phyloP scores from a whole-genome alignment of 2,797 vertebrate species.

The Amphiprion clarkii region DNA sequence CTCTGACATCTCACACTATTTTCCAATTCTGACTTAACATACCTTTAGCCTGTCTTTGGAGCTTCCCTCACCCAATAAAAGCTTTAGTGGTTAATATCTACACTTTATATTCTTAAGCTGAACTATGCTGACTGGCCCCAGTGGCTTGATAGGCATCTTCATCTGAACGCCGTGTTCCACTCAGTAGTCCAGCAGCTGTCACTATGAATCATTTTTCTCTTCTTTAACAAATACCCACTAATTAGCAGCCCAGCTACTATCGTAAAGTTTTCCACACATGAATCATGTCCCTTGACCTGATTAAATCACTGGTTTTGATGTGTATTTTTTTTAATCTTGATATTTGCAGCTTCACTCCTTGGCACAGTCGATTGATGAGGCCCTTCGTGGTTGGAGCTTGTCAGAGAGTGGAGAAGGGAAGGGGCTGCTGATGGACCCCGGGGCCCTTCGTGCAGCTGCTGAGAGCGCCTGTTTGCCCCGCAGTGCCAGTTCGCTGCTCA shows the following conservation, averaged over 20 bases:
- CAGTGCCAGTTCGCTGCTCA: constrained; percentile 96
- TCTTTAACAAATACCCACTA: constrained; percentile 18
- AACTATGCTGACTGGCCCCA: not conserved
- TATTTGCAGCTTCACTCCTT: constrained; percentile 92
- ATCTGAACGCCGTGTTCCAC: constrained; percentile 6
- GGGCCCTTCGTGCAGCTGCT: constrained; percentile 82
- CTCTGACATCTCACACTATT: not conserved
- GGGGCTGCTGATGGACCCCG: constrained; percentile 85
- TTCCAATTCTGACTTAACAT: constrained; percentile 2
- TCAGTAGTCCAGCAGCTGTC: constrained; percentile 9
- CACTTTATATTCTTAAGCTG: constrained; percentile 3
- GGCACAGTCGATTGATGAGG: constrained; percentile 97
- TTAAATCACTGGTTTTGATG: constrained; percentile 32
- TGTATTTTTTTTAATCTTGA: constrained; percentile 4
- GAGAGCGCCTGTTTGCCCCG: constrained; percentile 87
- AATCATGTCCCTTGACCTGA: constrained; percentile 23
- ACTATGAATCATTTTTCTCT: constrained; percentile 17
- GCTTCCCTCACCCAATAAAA: not conserved
- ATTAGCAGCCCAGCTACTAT: constrained; percentile 22
- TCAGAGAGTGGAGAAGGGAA: constrained; percentile 87
- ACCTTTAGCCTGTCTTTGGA: not conserved
- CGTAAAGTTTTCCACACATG: not conserved
- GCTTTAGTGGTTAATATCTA: not conserved
- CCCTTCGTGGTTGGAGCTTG: constrained; percentile 95
- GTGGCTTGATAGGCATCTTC: constrained; percentile 15